Evolutionary conservation across 1,140 invertebrate species (phyloP), one percentile per base, ranked within the genome.

Genomic region (Amyelois transitella): DNA sequence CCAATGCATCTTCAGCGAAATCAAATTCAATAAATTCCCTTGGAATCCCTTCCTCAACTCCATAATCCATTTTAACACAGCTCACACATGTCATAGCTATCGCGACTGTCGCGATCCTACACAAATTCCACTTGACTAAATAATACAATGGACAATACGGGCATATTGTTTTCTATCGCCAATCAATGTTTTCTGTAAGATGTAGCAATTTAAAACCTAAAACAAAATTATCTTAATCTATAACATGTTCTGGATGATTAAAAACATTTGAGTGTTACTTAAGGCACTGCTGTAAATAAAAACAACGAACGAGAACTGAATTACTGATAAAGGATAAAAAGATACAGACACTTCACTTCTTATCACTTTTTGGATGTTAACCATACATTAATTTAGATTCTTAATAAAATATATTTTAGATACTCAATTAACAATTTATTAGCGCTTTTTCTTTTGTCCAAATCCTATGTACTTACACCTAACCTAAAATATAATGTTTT

Each of bases 1-100:
- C 83, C 60, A 85, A 53, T 20, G 83, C 83, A 77, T 86, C 83
- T 62, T 86, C 81, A 20, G 80, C 83, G 43, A 83, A 86, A 52
- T 86, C 83, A 58, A 73, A 86, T 61, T 86, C 83, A 48, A 72
- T 64, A 48, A 77, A 78, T 45, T 86, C 83, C 19, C 66, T 80
- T 10, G 77, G 76, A 47, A 84, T 64, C 49, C 83, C 83, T 53
- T 86, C 83, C 69, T 81, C 73, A n/a, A 81, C 69, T 32, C 45
- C 62, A 58, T 71, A 72, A 58, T 77, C 69, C 81, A 86, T 86
- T 59, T 69, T 75, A 58, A 81, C 57, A 65, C 81, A 86, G 58
- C 72, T 77, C 12, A 77, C 62, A 76, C 81, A 86, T 48, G 45
- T 48, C 45, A 48, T 48, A 19, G n/a, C 45, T 22, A 17, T 19